A percentile compares a stretch with the other conserved stretches of the same genome.
phyloP scores from a whole-genome alignment of 1,140 invertebrate species.

The Carposina sasakii region DNA sequence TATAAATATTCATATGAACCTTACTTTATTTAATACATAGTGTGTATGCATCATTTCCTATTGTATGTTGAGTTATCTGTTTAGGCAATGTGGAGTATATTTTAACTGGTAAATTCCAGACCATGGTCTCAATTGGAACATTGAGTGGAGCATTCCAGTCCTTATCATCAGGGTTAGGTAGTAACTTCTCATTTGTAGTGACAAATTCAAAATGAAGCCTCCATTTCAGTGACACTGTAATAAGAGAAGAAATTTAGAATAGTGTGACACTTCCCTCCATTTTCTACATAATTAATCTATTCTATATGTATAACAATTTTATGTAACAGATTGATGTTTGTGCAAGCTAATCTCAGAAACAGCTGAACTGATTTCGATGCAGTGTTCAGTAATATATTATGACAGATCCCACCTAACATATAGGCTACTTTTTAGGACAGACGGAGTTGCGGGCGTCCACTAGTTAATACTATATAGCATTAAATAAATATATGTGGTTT shows the following conservation, averaged over 20 bases:
- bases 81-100: constrained; percentile 92
- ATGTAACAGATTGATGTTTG: no score
- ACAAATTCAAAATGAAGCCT: constrained; percentile 98
- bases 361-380: no score
- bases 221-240: constrained; percentile 90
- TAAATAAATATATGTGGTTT: constrained; percentile 31
- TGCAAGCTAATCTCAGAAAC: no score
- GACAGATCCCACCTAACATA: no score
- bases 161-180: constrained; percentile 62
- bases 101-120: constrained; percentile 96
- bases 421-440: no score
- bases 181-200: constrained; percentile 77
- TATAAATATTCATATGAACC: background rate
- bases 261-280: no score
- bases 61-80: constrained; percentile 78
- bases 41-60: constrained; percentile 64
- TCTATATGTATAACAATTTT: no score
- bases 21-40: constrained; percentile 62
- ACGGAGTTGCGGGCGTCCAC: no score
- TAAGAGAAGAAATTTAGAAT: no score
- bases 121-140: constrained; percentile 96
- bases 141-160: constrained; percentile 88
- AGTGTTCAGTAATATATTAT: no score
- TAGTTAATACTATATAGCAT: no score
- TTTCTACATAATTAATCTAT: no score